Conservation (phyloP, 2,113 vertebrate species). For the Chamaea fasciata region DNA sequence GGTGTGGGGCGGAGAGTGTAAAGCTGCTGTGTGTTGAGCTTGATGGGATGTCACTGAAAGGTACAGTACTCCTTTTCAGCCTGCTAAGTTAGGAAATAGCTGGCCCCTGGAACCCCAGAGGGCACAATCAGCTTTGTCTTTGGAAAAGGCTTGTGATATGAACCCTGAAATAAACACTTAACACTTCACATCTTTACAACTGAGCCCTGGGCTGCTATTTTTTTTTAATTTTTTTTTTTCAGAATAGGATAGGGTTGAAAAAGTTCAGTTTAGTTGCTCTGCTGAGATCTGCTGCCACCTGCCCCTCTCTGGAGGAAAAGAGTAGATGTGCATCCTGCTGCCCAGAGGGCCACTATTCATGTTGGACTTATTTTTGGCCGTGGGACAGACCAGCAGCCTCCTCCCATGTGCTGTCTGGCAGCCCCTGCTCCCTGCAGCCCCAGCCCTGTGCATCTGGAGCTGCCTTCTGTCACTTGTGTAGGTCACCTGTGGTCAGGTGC, state of each 20-base stretch:
- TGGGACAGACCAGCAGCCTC: neutral
- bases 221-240: neutral
- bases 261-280: neutral
- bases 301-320: neutral
- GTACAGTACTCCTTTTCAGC: constrained; percentile 60
- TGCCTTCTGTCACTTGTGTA: neutral
- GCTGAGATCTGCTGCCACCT: neutral
- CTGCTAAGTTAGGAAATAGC: neutral
- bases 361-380: neutral
- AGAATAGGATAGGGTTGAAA: neutral
- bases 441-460: neutral
- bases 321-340: neutral
- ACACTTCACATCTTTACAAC: constrained; percentile 54
- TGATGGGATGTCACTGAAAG: constrained; percentile 59
- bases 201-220: constrained; percentile 68
- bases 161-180: constrained; percentile 75
- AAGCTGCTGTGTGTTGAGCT: constrained; percentile 64
- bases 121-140: constrained; percentile 56
- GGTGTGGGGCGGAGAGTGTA: constrained; percentile 46
- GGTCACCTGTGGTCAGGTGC: neutral
- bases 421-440: neutral
- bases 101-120: neutral
- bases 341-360: rapidly evolving
- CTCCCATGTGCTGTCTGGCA: neutral
- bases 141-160: constrained; percentile 65